phyloP scores from a whole-genome alignment of 1,140 invertebrate genomes.

The Drosophila ananassae region DNA sequence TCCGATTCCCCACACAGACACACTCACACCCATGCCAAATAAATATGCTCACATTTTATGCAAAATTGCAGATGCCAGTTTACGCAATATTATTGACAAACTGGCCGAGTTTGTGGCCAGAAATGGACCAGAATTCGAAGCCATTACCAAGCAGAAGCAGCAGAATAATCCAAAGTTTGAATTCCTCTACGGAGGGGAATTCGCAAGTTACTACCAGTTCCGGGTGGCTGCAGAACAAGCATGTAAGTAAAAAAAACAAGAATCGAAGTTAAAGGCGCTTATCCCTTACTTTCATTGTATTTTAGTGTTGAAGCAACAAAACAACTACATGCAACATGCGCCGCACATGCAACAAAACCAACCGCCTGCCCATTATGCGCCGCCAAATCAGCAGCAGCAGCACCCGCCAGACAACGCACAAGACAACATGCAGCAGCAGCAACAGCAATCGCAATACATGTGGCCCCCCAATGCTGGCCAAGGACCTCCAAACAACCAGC shows the following conservation, averaged over 20 bases:
- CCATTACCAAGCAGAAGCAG: slow-evolving; percentile 99
- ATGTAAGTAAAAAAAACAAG: slow-evolving; percentile 53
- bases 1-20: slow-evolving; percentile 2
- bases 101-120: slow-evolving; percentile 98
- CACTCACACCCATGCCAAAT: slow-evolving; percentile 7
- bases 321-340: slow-evolving; percentile 58
- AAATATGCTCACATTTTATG: slow-evolving; percentile 33
- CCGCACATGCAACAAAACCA: slow-evolving; percentile 70
- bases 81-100: slow-evolving; percentile 97
- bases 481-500: slow-evolving; percentile 27
- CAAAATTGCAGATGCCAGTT: slow-evolving; percentile 69
- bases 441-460: slow-evolving; percentile 54
- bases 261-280: neutral
- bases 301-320: slow-evolving; percentile 85
- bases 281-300: neutral
- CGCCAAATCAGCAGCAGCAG: slow-evolving; percentile 53
- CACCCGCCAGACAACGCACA: slow-evolving; percentile 35
- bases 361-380: slow-evolving; percentile 52
- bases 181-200: slow-evolving; percentile 98
- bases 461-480: slow-evolving; percentile 48
- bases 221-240: slow-evolving; percentile 87
- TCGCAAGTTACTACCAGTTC: slow-evolving; percentile 98
- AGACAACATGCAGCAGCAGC: slow-evolving; percentile 53
- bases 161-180: slow-evolving; percentile 98
- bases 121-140: slow-evolving; percentile 99